Base-by-base conservation (phyloP, 2,797 vertebrate genomes). In the Girardinus metallicus region DNA sequence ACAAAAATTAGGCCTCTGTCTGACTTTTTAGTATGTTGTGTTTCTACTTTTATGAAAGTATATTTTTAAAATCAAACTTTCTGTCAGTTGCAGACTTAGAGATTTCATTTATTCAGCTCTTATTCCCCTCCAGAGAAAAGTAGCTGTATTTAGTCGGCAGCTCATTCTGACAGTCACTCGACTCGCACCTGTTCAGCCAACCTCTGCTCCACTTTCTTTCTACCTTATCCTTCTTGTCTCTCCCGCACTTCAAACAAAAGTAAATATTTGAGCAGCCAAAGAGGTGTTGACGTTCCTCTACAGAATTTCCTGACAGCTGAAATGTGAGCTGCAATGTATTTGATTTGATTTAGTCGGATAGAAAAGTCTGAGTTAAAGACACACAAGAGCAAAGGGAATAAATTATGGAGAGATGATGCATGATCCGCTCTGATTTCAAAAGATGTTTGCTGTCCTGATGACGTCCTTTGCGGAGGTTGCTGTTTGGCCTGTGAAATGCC, bases 181-280 rank as follows among this genome's bases (percentile, higher is more conserved):
- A 11, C 81, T 86, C 88, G 74, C 89, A 86, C 83, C 85, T 84
- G 79, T 77, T 89, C 87, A 81, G 77, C 83, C 82, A 89, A 80
- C 75, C 81, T 81, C 80, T 83, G 75, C 76, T 80, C 80, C 57
- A 16, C 81, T 71, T 74, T 83, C 82, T 77, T 64, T 87, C 23
- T 26, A 3, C 4, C 82, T 82, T 10, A 76, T 81, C 78, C 85
- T 60, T 73, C 80, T 74, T 6, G 62, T 83, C 83, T 89, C 78
- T 75, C 68, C 62, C 55, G 8, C 53, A 80, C 92, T 83, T 87
- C 87, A 90, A 88, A 86, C 82, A 21, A 87, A 88, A 86, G 90
- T 86, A 89, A 92, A 92, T 93, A 91, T 91, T 92, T 88, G 83
- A 90, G 89, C 80, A 82, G 78, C 82, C 83, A n/a, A 79, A 89